Evolutionary conservation across 2,113 vertebrate genomes (phyloP).

Genomic region (Nasalis larvatus): DNA sequence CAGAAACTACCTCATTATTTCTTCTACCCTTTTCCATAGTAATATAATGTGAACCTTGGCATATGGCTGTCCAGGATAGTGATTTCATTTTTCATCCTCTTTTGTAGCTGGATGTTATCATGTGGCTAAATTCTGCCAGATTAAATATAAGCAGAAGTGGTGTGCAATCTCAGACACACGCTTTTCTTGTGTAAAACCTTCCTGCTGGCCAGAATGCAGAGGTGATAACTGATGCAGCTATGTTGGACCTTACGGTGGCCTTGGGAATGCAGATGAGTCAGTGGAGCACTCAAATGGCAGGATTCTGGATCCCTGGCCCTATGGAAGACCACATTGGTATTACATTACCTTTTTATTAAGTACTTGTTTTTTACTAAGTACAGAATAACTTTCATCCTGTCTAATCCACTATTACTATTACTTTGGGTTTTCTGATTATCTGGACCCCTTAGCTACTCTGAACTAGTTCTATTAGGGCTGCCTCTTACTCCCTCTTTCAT

Average conservation of each 20-base stretch:
- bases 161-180: background rate
- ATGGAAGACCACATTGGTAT: background rate
- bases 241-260: background rate
- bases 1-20: background rate
- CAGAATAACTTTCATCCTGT: conserved; percentile 38
- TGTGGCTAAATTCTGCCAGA: background rate
- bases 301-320: background rate
- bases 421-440: conserved; percentile 48
- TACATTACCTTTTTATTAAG: background rate
- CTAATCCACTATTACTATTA: conserved; percentile 40
- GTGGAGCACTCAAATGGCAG: background rate
- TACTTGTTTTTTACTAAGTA: background rate
- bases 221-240: background rate
- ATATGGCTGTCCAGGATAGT: background rate
- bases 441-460: conserved; percentile 17
- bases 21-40: background rate
- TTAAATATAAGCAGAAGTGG: background rate
- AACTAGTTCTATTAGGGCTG: conserved; percentile 44
- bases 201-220: background rate
- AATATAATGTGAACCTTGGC: background rate
- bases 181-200: background rate
- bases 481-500: conserved; percentile 36
- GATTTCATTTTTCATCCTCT: background rate
- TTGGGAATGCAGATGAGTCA: background rate
- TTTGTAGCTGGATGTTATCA: background rate